phyloP scores from a whole-genome alignment of 2,113 vertebrate genomes.

The Planiliza haematocheilus region DNA sequence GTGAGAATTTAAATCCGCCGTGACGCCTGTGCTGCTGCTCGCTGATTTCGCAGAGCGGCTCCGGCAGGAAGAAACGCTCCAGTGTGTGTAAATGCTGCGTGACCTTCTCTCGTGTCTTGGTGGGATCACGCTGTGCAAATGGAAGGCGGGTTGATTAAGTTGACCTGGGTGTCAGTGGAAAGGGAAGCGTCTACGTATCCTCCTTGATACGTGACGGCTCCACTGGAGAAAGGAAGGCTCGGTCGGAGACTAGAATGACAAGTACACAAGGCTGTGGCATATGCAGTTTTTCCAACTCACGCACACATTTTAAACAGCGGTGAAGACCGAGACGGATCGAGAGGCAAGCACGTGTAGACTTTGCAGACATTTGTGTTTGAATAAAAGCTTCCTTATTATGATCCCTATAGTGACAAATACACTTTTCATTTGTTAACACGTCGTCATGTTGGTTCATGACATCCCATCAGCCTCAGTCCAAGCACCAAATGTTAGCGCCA shows the following conservation, averaged over 20 bases:
- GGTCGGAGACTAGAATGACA: not conserved
- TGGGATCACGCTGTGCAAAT: conserved; percentile 59
- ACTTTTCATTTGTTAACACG: too few relatives aligned
- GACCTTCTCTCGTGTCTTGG: conserved; percentile 60
- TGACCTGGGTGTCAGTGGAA: conserved; percentile 59
- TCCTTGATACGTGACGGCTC: conserved; percentile 26
- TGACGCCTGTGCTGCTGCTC: conserved; percentile 8
- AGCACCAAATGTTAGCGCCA: not conserved
- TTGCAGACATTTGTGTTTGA: not conserved
- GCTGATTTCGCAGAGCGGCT: conserved; percentile 31
- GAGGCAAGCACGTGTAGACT: not conserved
- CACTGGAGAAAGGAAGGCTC: conserved; percentile 22
- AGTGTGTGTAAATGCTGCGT: conserved; percentile 44
- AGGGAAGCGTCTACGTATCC: conserved; percentile 33
- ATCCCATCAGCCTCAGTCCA: not conserved
- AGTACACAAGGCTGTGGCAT: not conserved
- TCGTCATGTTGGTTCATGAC: too few relatives aligned
- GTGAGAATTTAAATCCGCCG: conserved; percentile 6
- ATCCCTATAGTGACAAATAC: too few relatives aligned
- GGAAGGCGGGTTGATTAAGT: conserved; percentile 66
- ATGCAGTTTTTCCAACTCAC: not conserved
- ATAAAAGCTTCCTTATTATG: too few relatives aligned
- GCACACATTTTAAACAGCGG: conserved; percentile 7
- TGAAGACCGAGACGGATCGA: not conserved
- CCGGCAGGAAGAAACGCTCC: conserved; percentile 5